Conservation (phyloP, 2,888 invertebrate species). For the Trimorus sp. region DNA sequence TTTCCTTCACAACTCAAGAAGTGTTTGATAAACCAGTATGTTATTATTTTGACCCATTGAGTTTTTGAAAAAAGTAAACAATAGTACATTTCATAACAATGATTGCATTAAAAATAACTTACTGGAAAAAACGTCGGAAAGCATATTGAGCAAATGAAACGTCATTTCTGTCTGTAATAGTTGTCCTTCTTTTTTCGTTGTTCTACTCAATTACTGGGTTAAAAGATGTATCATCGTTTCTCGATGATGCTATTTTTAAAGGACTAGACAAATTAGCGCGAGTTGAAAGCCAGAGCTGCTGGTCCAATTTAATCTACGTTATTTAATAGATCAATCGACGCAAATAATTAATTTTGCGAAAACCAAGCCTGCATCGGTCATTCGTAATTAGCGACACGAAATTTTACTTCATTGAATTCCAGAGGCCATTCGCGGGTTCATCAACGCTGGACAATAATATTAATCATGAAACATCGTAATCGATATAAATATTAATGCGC, state of each 20-base stretch:
- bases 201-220: neutral
- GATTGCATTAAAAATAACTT: constrained; percentile 49
- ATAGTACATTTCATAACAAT: too few species aligned
- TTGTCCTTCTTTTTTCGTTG: too few species aligned
- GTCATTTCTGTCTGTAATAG: neutral
- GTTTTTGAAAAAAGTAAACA: too few species aligned
- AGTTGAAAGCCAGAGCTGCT: neutral
- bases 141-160: too few species aligned
- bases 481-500: constrained; percentile 18
- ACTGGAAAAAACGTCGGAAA: neutral
- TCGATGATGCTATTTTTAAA: neutral
- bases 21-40: too few species aligned
- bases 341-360: constrained; percentile 22
- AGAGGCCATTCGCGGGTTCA: neutral
- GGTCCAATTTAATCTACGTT: constrained; percentile 12
- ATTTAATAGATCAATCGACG: constrained; percentile 11
- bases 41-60: too few species aligned
- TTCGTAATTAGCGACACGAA: constrained; percentile 4
- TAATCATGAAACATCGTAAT: constrained; percentile 8
- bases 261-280: neutral
- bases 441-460: constrained; percentile 6
- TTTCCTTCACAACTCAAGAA: too few species aligned
- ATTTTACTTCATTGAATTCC: constrained; percentile 4
- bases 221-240: neutral
- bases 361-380: neutral